Base-by-base conservation (phyloP, 2,888 invertebrate genomes). In the Pantelozetes paolii region DNA sequence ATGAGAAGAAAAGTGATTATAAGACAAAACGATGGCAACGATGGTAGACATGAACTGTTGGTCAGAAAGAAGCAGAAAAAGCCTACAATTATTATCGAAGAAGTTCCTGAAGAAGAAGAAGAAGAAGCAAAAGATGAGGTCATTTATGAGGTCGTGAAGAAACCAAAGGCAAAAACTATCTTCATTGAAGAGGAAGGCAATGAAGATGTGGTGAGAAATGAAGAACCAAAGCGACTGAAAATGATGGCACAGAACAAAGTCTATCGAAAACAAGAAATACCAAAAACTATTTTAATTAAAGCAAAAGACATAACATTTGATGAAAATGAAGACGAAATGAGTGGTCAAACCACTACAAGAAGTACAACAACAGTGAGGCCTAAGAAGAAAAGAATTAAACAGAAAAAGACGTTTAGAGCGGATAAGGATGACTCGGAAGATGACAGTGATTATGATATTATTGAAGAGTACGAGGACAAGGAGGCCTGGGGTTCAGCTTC, bases 401-500 rank as follows among this genome's bases (percentile, higher is more conserved):
- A 5, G 11, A 9, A 9, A 57, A 15, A 32, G 9, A 32, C n/a
- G n/a, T 50, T 50, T 50, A 5, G 1, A 23, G 54, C 20, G 11
- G 54, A 54, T 18, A 54, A 5, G 8, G 11, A 54, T 9, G 26
- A 54, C 2, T 54, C 23, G 23, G 54, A 54, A 26, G 54, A 54
- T 3, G 67, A 67, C 2, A 40, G 23, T 42, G 36, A 67, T 11
- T 67, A 40, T 9, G 67, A 67, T 23, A 5, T 5, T 0, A 3
- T 40, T 11, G 67, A 67, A 2, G 32, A 13, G n/a, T 18, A 40
- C 23, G 36, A 64, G 13, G 67, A 67, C 8, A 40, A 67, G 42
- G 67, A 40, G 11, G 20, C 40, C 11, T 67, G 67, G 67, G 67
- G 67, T n/a, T 67, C 67, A 13, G 67, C 67, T 13, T 40, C 67